Percentiles rank a stretch among this genome's conserved stretches.
These are phyloP conservation scores for Eira barbara DNA, from an alignment of 2,113 vertebrate species.

Conservation along the genomic window DNA sequence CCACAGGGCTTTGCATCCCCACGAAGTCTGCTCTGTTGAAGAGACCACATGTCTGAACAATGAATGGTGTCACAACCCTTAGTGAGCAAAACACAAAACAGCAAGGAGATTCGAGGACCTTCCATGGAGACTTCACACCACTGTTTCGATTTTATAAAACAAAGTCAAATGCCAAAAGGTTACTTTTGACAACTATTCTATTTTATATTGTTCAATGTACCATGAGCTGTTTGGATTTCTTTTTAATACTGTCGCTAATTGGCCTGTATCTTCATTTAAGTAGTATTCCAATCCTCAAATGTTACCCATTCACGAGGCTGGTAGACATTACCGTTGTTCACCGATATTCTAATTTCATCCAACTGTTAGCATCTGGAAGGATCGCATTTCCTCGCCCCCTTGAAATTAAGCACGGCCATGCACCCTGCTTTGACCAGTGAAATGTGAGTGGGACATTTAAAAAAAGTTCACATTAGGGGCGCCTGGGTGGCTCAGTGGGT, in stretches of 20 bases:
- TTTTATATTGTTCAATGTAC: background rate
- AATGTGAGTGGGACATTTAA: background rate
- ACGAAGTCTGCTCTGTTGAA: background rate
- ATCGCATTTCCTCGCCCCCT: background rate
- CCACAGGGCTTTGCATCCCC: fast-evolving
- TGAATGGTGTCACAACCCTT: background rate
- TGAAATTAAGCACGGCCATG: background rate
- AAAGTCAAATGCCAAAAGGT: background rate
- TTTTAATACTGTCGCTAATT: background rate
- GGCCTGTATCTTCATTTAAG: background rate
- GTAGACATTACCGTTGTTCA: background rate
- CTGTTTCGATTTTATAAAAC: background rate
- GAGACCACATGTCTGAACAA: background rate
- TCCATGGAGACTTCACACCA: background rate
- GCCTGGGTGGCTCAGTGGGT: no score
- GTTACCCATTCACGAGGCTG: background rate
- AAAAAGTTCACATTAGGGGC: no score
- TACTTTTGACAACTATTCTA: background rate
- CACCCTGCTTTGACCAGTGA: background rate
- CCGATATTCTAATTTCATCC: background rate
- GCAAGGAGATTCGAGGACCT: background rate
- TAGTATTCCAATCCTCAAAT: background rate
- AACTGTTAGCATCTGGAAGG: background rate
- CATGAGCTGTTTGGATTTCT: background rate
- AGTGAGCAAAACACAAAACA: background rate